A percentile compares a stretch with the other conserved stretches of the same genome.
These are phyloP conservation scores for Leptinotarsa defecta DNA, from an alignment of 1,140 invertebrate species.

Conservation along the genomic window DNA sequence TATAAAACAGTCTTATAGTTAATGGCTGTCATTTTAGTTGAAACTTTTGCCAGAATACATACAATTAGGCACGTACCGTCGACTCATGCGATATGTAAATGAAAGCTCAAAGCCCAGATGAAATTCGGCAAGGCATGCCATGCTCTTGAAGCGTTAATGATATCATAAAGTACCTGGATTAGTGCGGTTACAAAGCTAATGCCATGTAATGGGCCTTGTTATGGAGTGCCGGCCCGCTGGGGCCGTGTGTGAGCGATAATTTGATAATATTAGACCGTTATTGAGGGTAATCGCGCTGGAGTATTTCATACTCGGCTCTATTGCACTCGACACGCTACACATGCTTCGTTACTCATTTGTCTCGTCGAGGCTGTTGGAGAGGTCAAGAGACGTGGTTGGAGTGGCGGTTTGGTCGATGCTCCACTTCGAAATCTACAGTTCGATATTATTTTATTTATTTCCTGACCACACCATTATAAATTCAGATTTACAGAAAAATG, in stretches of 20 bases:
- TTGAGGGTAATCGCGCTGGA: constrained; percentile 40
- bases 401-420: not conserved
- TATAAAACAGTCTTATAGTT: constrained; percentile 19
- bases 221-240: constrained; percentile 47
- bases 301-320: constrained; percentile 42
- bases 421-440: no score
- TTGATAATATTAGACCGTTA: constrained; percentile 48
- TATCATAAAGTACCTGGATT: constrained; percentile 50
- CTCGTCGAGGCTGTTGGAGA: not conserved
- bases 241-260: constrained; percentile 42
- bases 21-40: constrained; percentile 22
- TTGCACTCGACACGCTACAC: constrained; percentile 35
- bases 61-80: constrained; percentile 43
- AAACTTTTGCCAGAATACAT: constrained; percentile 21
- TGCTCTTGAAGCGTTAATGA: constrained; percentile 46
- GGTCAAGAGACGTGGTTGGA: not conserved
- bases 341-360: not conserved
- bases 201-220: constrained; percentile 49
- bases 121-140: constrained; percentile 49
- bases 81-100: constrained; percentile 49
- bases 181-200: constrained; percentile 50
- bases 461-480: no score
- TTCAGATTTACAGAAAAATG: no score
- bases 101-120: constrained; percentile 38
- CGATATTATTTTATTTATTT: no score